Base-by-base conservation (phyloP, 2,888 invertebrate genomes). In the Tryphoninae sp. region DNA sequence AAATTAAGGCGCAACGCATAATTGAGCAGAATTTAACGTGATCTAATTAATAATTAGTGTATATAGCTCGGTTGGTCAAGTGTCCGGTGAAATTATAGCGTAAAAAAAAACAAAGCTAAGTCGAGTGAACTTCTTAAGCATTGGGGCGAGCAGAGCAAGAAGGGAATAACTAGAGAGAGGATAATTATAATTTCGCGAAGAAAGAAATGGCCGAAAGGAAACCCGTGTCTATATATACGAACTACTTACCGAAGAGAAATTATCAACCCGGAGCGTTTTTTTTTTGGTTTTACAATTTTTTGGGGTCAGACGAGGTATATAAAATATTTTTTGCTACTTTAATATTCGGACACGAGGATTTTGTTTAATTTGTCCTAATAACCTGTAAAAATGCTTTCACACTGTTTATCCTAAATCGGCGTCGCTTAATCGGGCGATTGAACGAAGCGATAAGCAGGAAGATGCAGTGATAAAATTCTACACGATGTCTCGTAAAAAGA, bases 371-470 rank as follows among this genome's bases (percentile, higher is more conserved):
- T 11, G 49, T 33, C 55, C 16, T 49, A 26, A 42, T 23, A 53
- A 22, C 45, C 45, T 22, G 6, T 33, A 22, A 58, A 22, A 19
- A 58, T 49, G 9, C 58, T 62, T 49, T 58, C 33, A 19, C 26
- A 49, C 69, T 67, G 26, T 45, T 62, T 58, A 74, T 79, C 33
- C 65, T 68, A 61, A 45, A 45, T 64, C 61, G 68, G 33, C 16
- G 19, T 62, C 74, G 79, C 55, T 79, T 74, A 74, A 74, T 74
- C 62, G 55, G 49, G 16, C 23, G 53, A 58, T 62, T 40, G 22
- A 40, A 40, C 19, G 51, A 40, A 9, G 13, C 59, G 62, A 59
- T 55, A 58, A 55, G 16, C 7, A 33, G 42, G 45, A 51, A 62
- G 9, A 22, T 1, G 9, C 42, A 58, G n/a, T 2, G 16, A 45